Percentiles rank a stretch among this genome's conserved stretches.
These are phyloP conservation scores for Crepidodera aurea DNA, from an alignment of 2,888 invertebrate species.

Conservation along the genomic window DNA sequence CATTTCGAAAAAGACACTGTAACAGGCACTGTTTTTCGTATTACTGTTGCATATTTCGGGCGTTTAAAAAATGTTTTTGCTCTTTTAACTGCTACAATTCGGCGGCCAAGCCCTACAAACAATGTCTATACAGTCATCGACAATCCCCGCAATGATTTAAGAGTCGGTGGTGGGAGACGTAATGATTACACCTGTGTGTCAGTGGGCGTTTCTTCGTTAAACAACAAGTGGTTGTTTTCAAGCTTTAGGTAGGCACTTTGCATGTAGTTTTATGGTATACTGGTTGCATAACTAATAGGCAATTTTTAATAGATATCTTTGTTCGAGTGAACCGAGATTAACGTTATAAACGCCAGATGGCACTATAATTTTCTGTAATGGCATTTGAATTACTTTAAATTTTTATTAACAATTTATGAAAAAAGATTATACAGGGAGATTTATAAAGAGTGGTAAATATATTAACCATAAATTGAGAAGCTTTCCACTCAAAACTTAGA, in stretches of 20 bases:
- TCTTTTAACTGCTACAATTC: neutral
- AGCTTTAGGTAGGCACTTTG: neutral
- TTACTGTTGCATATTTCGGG: constrained; percentile 8
- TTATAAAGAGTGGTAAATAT: too few relatives aligned
- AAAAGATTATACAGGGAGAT: too few relatives aligned
- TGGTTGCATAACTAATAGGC: neutral
- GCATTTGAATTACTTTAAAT: too few relatives aligned
- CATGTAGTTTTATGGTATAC: neutral
- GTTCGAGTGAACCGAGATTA: too few relatives aligned
- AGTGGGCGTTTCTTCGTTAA: constrained; percentile 24
- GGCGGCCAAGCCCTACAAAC: constrained; percentile 7
- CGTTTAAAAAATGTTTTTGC: neutral
- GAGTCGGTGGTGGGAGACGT: neutral
- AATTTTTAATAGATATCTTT: too few relatives aligned
- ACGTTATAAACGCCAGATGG: too few relatives aligned
- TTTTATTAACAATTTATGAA: too few relatives aligned
- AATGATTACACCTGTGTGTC: constrained; percentile 12
- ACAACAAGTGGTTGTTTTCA: constrained; percentile 39
- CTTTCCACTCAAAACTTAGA: too few relatives aligned
- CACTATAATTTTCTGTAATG: too few relatives aligned
- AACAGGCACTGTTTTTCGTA: neutral
- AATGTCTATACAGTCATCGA: constrained; percentile 14
- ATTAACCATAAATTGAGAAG: too few relatives aligned
- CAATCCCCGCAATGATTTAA: constrained; percentile 1
- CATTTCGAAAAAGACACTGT: constrained; percentile 5